Conservation (phyloP, 2,113 vertebrate genomes). For the Corydoras maculifer region DNA sequence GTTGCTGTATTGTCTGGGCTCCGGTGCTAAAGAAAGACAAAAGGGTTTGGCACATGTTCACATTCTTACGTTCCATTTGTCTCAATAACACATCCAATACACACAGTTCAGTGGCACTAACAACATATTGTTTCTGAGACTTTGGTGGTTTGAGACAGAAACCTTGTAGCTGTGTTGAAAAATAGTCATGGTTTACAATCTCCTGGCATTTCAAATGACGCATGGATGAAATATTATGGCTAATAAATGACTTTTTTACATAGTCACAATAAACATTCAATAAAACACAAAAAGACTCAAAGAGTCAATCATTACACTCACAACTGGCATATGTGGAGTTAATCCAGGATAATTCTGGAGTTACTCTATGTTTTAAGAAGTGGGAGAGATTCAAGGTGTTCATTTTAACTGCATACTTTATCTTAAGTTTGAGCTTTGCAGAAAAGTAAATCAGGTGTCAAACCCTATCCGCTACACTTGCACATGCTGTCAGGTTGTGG, state of each 20-base stretch:
- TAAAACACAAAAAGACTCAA: too few species aligned
- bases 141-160: too few species aligned
- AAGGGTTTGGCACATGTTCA: conserved; percentile 17
- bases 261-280: too few species aligned
- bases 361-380: background rate
- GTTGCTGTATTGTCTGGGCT: background rate
- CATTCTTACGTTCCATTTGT: conserved; percentile 25
- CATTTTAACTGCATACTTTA: conserved; percentile 1
- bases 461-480: background rate
- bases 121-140: too few species aligned
- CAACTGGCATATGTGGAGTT: too few species aligned
- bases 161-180: too few species aligned
- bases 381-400: background rate
- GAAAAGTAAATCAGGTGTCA: background rate
- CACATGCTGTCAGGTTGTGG: conserved; percentile 23
- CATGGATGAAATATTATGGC: too few species aligned
- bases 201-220: too few species aligned
- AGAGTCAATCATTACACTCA: too few species aligned
- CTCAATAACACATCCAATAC: conserved; percentile 4
- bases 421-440: background rate
- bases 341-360: too few species aligned
- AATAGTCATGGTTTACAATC: too few species aligned
- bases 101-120: background rate
- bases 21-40: conserved; percentile 6
- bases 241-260: too few species aligned